A percentile compares a stretch with the other conserved stretches of the same genome.
Conservation (phyloP, 2,797 vertebrate species). For the Galagoides demidoff region DNA sequence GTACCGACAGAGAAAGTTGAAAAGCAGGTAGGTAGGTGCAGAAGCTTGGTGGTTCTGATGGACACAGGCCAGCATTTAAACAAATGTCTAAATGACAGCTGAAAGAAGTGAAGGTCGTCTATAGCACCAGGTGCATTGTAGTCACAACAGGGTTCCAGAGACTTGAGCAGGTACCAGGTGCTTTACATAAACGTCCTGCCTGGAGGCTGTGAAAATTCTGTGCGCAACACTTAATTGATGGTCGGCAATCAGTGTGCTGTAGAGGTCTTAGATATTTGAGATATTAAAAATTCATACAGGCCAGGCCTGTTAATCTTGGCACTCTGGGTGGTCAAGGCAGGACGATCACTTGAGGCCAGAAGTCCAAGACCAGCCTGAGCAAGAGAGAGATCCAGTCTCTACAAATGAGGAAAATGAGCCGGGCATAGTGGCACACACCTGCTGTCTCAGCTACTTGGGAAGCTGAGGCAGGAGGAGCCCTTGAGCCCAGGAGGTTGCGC, state of each 20-base stretch:
- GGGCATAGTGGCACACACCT: too few species aligned
- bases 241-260: not conserved
- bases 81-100: fast-evolving
- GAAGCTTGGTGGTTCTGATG: not conserved
- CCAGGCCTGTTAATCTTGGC: too few species aligned
- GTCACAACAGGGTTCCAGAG: not conserved
- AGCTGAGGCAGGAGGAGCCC: not conserved
- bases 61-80: not conserved
- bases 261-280: not conserved
- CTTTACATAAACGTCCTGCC: not conserved
- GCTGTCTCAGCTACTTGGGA: too few species aligned
- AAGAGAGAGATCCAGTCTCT: too few species aligned
- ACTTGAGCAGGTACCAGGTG: not conserved
- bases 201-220: too few species aligned
- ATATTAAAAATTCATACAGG: not conserved
- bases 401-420: too few species aligned
- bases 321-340: too few species aligned
- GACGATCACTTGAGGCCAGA: too few species aligned
- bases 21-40: not conserved
- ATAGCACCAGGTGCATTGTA: fast-evolving
- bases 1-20: fast-evolving
- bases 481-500: too few species aligned
- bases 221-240: fast-evolving
- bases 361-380: too few species aligned
- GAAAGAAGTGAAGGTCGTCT: not conserved